A percentile compares a stretch with the other conserved stretches of the same genome.
Evolutionary conservation across 2,888 invertebrate species (phyloP).

Genomic region (Beris morrisii): DNA sequence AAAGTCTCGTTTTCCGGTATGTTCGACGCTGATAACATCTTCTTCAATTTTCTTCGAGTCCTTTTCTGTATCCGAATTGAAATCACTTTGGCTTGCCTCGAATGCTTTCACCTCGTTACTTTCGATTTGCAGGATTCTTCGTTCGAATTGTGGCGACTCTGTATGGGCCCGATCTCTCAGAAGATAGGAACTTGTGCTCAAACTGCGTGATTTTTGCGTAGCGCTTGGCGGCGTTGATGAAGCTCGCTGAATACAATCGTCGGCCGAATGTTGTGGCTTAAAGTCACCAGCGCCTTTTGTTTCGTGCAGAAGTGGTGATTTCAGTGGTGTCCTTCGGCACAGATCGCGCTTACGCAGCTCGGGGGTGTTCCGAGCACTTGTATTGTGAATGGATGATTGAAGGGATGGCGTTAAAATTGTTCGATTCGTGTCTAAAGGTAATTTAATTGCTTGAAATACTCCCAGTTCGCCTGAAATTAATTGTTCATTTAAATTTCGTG

Average conservation of each 20-base stretch:
- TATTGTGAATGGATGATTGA: constrained; percentile 19
- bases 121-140: background rate
- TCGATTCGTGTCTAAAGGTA: background rate
- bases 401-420: constrained; percentile 15
- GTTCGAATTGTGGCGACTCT: background rate
- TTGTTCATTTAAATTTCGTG: constrained; percentile 40
- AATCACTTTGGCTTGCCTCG: background rate
- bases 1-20: constrained; percentile 24
- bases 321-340: background rate
- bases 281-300: constrained; percentile 5
- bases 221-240: background rate
- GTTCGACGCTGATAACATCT: constrained; percentile 31
- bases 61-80: background rate
- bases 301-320: constrained; percentile 20
- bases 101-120: background rate
- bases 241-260: constrained; percentile 37
- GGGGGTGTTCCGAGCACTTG: constrained; percentile 34
- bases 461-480: constrained; percentile 37
- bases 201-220: constrained; percentile 37
- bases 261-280: constrained; percentile 40
- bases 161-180: constrained; percentile 17
- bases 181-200: constrained; percentile 39
- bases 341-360: constrained; percentile 32
- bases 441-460: constrained; percentile 4
- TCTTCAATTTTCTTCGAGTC: constrained; percentile 29